Evolutionary conservation across 2,113 vertebrate species (phyloP).

Genomic region (Phyllostomus discolor): DNA sequence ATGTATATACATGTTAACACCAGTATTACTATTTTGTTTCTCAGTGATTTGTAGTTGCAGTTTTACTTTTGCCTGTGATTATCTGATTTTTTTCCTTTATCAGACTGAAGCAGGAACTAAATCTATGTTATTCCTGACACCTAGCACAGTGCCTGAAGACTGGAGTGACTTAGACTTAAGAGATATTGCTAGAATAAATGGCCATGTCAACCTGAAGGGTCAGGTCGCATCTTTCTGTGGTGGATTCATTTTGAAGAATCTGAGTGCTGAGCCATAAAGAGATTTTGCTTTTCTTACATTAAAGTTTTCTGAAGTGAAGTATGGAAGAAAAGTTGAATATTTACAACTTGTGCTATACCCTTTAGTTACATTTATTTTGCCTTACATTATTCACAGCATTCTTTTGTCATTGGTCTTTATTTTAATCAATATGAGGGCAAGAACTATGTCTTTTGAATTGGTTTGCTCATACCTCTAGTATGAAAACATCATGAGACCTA

Average conservation of each 20-base stretch:
- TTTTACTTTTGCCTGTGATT: conserved; percentile 42
- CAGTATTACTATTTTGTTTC: neutral
- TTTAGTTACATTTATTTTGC: conserved; percentile 24
- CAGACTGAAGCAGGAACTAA: neutral
- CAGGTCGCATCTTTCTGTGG: neutral
- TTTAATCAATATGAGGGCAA: neutral
- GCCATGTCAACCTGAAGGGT: neutral
- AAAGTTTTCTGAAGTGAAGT: neutral
- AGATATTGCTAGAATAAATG: neutral
- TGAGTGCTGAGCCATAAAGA: neutral
- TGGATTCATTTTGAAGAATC: neutral
- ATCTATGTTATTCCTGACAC: neutral
- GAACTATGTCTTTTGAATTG: conserved; percentile 11
- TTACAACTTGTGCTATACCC: neutral
- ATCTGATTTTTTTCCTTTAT: neutral
- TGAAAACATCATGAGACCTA: conserved; percentile 1
- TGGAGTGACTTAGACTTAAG: neutral
- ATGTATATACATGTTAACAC: neutral
- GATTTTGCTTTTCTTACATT: neutral
- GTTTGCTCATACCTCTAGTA: neutral
- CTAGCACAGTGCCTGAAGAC: neutral
- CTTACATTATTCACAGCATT: neutral
- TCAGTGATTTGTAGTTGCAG: neutral
- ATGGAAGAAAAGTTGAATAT: neutral
- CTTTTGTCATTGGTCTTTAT: neutral